Evolutionary conservation across 2,113 vertebrate species (phyloP).

Genomic region (Siniperca chuatsi): DNA sequence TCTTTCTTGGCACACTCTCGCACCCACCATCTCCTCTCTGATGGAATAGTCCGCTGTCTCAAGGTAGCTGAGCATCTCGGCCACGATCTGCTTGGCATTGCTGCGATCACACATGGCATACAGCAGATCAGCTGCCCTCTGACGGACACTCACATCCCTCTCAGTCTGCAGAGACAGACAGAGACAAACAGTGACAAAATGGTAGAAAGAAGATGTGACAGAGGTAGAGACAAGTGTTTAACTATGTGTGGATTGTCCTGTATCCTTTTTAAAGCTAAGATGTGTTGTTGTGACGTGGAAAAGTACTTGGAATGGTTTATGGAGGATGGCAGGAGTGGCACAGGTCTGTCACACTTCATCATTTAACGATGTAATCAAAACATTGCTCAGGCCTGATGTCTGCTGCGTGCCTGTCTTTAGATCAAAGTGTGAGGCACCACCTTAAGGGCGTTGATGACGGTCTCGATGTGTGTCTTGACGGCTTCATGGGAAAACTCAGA

Average conservation of each 20-base stretch:
- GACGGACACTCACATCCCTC: conserved; percentile 92
- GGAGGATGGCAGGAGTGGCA: neutral
- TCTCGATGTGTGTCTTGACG: conserved; percentile 89
- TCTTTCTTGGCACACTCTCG: neutral
- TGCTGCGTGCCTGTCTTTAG: neutral
- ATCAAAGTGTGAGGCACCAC: conserved; percentile 56
- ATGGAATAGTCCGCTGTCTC: conserved; percentile 95
- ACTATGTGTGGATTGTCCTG: neutral
- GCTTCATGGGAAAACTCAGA: conserved; percentile 87
- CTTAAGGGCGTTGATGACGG: conserved; percentile 89
- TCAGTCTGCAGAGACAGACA: conserved; percentile 85
- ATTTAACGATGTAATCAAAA: neutral
- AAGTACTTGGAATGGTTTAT: neutral
- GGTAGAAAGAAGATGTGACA: neutral
- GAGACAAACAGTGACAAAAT: neutral
- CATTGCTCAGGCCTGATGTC: neutral
- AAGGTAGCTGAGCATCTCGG: conserved; percentile 94
- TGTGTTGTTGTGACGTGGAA: neutral
- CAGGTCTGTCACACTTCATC: neutral
- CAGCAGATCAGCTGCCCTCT: conserved; percentile 92
- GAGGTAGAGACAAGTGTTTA: neutral
- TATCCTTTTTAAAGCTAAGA: neutral
- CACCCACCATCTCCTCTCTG: conserved; percentile 91
- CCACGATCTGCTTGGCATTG: conserved; percentile 94
- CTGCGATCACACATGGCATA: conserved; percentile 97